Base-by-base conservation (phyloP, 2,113 vertebrate genomes). In the Oceanites oceanicus region DNA sequence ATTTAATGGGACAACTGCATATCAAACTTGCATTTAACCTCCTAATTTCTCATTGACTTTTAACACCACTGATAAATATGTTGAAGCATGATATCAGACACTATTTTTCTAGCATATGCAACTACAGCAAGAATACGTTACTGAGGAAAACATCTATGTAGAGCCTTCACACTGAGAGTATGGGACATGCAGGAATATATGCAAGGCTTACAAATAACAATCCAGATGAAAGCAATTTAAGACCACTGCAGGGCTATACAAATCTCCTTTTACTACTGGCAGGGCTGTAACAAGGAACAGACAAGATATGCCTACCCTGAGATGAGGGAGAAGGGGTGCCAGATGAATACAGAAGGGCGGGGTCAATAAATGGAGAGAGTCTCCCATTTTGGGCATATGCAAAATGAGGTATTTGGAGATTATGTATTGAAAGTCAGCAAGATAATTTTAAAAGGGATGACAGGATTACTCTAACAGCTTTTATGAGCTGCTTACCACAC, bases 161-260 rank as follows among this genome's bases (percentile, higher is more conserved):
- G 44, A 87, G 6, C 40, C 29, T 55, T 81, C 49, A 47, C 17
- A n/a, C 29, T 52, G 22, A n/a, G 9, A 45, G 13, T 15, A 25
- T 0, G 0, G 3, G 21, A 53, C 5, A 6, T 4, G 16, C 27
- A 77, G 20, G 53, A 63, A 55, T 55, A 36, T 23, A 50, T 19
- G 8, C 19, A 77, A 81, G 34, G 18, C 29, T 67, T 56, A 45
- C 14, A 63, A 86, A 36, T 20, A 25, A 14, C 15, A 61, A 52
- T 27, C 22, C 56, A 62, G 29, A 62, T 47, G 11, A 83, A 79
- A 62, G 11, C 29, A 74, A 47, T 42, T 18, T 36, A 56, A 56
- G 30, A 50, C 13, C 3, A 26, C 18, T 58, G 49, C 16, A 61
- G 36, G 10, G 26, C 22, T 71, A 36, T 14, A 63, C 12, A 55